Conservation (phyloP, 2,113 vertebrate species). For the Nicator chloris region DNA sequence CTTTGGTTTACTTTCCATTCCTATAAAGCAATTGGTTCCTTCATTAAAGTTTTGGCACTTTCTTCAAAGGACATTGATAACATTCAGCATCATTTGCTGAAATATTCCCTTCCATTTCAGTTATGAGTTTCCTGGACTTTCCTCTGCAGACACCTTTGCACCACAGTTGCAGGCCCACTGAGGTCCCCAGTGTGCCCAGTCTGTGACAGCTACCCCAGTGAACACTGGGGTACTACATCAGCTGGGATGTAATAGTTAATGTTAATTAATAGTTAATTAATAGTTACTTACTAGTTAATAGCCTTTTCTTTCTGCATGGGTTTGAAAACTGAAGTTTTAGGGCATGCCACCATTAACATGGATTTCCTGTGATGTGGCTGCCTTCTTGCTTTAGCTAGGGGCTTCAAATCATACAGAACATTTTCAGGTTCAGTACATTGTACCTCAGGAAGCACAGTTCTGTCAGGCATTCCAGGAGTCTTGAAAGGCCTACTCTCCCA, state of each 20-base stretch:
- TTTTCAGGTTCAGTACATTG: constrained; percentile 67
- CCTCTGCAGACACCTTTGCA: constrained; percentile 71
- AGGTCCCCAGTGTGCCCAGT: constrained; percentile 80
- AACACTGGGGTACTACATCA: no score
- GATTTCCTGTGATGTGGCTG: constrained; percentile 69
- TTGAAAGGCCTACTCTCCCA: constrained; percentile 77
- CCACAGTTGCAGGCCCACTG: constrained; percentile 79
- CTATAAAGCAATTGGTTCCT: constrained; percentile 76
- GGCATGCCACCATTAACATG: constrained; percentile 75
- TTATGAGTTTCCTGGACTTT: constrained; percentile 71
- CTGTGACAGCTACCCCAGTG: constrained; percentile 74
- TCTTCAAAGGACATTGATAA: constrained; percentile 78
- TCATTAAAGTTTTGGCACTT: constrained; percentile 79
- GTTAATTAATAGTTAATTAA: no score
- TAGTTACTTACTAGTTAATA: no score
- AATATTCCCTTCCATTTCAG: constrained; percentile 66
- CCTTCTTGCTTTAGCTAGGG: constrained; percentile 72
- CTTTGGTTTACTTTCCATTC: constrained; percentile 72
- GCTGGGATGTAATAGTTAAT: constrained; percentile 75
- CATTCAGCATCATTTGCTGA: constrained; percentile 68
- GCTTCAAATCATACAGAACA: constrained; percentile 78
- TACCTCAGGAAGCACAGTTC: constrained; percentile 77
- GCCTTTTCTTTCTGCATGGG: constrained; percentile 78
- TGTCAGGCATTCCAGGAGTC: constrained; percentile 77
- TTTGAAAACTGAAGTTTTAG: constrained; percentile 79